These are phyloP conservation scores for Brachionichthys hirsutus DNA, from an alignment of 2,113 vertebrate genomes.

Conservation along the genomic window DNA sequence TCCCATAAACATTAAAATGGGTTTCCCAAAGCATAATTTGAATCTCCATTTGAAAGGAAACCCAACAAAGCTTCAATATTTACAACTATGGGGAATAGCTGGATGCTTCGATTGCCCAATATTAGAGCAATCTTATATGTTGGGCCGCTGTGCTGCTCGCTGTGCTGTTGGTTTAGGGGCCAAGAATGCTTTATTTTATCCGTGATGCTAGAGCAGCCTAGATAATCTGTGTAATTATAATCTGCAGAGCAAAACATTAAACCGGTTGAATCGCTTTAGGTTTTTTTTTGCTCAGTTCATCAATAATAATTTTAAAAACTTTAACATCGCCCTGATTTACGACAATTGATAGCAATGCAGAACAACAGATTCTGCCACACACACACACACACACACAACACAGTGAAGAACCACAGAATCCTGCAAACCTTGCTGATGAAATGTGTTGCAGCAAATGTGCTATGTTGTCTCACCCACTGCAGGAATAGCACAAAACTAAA, in stretches of 20 bases:
- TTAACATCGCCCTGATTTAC: constrained; percentile 30
- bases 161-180: constrained; percentile 15
- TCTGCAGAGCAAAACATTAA: not conserved
- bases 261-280: not conserved
- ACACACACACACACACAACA: constrained; percentile 15
- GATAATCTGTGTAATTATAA: too few species aligned
- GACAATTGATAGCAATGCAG: constrained; percentile 19
- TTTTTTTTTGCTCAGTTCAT: not conserved
- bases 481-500: constrained; percentile 24
- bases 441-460: constrained; percentile 18
- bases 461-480: constrained; percentile 19
- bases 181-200: constrained; percentile 5
- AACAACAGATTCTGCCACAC: constrained; percentile 44
- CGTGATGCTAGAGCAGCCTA: too few species aligned
- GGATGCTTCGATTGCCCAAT: constrained; percentile 19
- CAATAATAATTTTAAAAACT: not conserved
- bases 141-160: constrained; percentile 8
- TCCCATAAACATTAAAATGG: constrained; percentile 33
- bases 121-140: constrained; percentile 19
- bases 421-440: constrained; percentile 32
- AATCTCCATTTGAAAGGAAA: constrained; percentile 43
- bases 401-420: constrained; percentile 32
- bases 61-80: constrained; percentile 37
- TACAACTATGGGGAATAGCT: constrained; percentile 19
- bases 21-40: constrained; percentile 34